Base-by-base conservation (phyloP, 2,797 vertebrate species). In the Stomatorhinus walkeri region DNA sequence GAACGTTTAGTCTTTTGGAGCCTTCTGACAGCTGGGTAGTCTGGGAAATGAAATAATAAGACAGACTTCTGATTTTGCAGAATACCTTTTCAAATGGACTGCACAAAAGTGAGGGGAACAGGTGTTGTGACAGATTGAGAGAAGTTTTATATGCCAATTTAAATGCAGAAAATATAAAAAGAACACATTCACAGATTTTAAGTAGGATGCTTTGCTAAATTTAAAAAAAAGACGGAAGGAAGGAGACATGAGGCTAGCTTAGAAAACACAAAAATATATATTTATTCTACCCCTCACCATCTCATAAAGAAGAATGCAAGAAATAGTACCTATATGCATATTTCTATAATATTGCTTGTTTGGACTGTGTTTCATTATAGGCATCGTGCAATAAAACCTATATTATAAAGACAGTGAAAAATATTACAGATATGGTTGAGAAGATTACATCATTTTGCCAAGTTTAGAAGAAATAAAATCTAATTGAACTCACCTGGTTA, bases 1-100 rank as follows among this genome's bases (percentile, higher is more conserved):
- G 28, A 56, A 87, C 1, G 28, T 56, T 54, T 59, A 51, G 85
- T 87, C 85, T 93, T 94, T 92, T 93, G 94, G 94, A 95, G 93
- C 92, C 92, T 91, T 93, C 94, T 93, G 93, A 90, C 92, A 90
- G 90, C 91, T 90, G 16, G 92, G 93, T 95, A 93, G 95, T 95
- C 94, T 95, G 93, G 94, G 92, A 94, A 87, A 59, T 49, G 46
- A 72, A 88, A 51, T 24, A 56, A 72, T 72, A 49, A 81, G 24
- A 24, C 83, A 68, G 59, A 49, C 32, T 51, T 86, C 22, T 85
- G n/a, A 87, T 86, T 85, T 49, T 68, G 24, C 32, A 49, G 61
- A 86, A 40, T 46, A 10, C 49, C 36, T 87, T 40, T n/a, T 87
- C 28, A 56, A 76, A 32, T 54, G 59, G 19, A 51, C 59, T 84